Percentiles rank a stretch among this genome's conserved stretches.
Evolutionary conservation across 1,140 invertebrate genomes (phyloP).

Genomic region (Diabrotica undecimpunctata): DNA sequence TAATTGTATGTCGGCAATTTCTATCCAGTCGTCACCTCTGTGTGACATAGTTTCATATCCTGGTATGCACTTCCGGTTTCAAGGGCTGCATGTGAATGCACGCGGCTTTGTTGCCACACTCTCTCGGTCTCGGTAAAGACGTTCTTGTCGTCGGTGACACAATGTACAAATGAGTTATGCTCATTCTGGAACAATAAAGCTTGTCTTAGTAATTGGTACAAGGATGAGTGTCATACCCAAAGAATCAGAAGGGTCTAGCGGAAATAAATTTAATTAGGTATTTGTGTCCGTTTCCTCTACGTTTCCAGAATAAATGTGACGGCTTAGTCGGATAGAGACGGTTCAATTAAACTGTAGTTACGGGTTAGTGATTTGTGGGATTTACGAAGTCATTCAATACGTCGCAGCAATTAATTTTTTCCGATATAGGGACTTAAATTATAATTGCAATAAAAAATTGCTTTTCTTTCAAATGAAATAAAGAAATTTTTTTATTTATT

Average conservation of each 20-base stretch:
- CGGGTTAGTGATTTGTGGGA: too few species aligned
- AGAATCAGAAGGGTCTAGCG: background rate
- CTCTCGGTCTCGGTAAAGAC: background rate
- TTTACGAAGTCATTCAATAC: too few species aligned
- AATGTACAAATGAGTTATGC: background rate
- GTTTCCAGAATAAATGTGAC: too few species aligned
- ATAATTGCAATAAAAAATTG: too few species aligned
- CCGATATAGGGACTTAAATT: too few species aligned
- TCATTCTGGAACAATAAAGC: background rate
- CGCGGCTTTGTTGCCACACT: background rate
- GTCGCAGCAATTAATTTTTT: too few species aligned
- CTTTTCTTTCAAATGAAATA: too few species aligned
- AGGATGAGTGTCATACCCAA: slow-evolving; percentile 1
- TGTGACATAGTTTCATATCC: background rate
- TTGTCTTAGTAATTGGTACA: background rate
- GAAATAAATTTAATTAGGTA: background rate
- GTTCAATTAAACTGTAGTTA: too few species aligned
- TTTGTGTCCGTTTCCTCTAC: background rate
- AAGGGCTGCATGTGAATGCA: background rate
- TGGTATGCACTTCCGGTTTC: background rate
- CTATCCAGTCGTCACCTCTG: background rate
- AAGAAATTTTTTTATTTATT: too few species aligned
- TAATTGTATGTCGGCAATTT: background rate
- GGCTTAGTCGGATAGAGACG: too few species aligned
- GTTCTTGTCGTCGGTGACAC: background rate